Percentiles rank a stretch among this genome's conserved stretches.
phyloP scores from a whole-genome alignment of 2,888 invertebrate genomes.

The Cantharis nigra region DNA sequence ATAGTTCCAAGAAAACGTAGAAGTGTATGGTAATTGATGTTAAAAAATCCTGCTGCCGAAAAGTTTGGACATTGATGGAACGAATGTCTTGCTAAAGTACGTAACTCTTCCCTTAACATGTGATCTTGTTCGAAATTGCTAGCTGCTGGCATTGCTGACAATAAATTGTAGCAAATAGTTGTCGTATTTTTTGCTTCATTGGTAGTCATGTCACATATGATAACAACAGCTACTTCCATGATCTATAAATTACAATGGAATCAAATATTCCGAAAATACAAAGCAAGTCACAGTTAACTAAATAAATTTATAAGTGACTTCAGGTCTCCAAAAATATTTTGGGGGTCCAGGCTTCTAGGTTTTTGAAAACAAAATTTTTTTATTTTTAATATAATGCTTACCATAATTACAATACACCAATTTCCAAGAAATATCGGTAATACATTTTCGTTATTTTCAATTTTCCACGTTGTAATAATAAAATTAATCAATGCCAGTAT shows the following conservation, averaged over 20 bases:
- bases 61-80: conserved; percentile 31
- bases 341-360: too few relatives aligned
- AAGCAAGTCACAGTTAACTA: too few relatives aligned
- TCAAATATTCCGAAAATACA: neutral
- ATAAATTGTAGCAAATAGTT: neutral
- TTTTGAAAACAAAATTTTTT: too few relatives aligned
- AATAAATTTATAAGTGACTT: too few relatives aligned
- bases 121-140: neutral
- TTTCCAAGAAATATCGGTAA: neutral
- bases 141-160: neutral
- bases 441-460: too few relatives aligned
- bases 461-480: neutral
- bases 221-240: neutral
- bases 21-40: conserved; percentile 36
- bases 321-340: too few relatives aligned
- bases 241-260: neutral
- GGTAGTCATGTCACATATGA: neutral
- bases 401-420: neutral
- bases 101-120: conserved; percentile 27
- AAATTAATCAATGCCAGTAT: neutral
- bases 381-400: too few relatives aligned
- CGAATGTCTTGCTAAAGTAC: conserved; percentile 32
- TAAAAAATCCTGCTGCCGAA: conserved; percentile 41
- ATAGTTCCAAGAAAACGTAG: conserved; percentile 38
- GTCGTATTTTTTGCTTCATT: neutral